Base-by-base conservation (phyloP, 2,888 invertebrate species). In the Emmelina monodactyla region DNA sequence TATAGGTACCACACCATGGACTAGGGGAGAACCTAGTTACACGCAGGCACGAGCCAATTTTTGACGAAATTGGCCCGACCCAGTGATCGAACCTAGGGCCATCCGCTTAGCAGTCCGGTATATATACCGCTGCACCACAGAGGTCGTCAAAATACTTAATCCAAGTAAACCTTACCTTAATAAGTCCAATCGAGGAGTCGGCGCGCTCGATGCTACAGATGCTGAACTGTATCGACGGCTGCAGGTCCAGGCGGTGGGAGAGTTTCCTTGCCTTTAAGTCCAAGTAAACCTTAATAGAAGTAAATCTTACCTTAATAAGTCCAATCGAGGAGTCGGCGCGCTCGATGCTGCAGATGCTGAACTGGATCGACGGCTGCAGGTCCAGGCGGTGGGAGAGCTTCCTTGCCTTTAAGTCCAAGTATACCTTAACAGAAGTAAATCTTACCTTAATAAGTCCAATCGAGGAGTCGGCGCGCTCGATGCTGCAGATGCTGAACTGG, bases 381-480 rank as follows among this genome's bases (percentile, higher is more conserved):
- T 91, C 91, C 42, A 92, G 80, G 10, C 89, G 85, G 56, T 92
- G 90, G 0, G 91, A 91, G 22, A 91, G 80, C 62, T 92, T n/a
- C n/a, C n/a, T n/a, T n/a, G n/a, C n/a, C n/a, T n/a, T n/a, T n/a
- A n/a, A n/a, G n/a, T n/a, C n/a, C n/a, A n/a, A n/a, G n/a, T n/a
- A n/a, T n/a, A n/a, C n/a, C n/a, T n/a, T n/a, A n/a, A n/a, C n/a
- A n/a, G n/a, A n/a, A n/a, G n/a, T n/a, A n/a, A n/a, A n/a, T n/a
- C n/a, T n/a, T n/a, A n/a, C n/a, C n/a, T n/a, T n/a, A n/a, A n/a
- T 87, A 32, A 88, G 80, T 42, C 89, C 89, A 41, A 88, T 85
- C 19, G 85, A 86, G 28, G 87, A 86, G 45, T 88, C 87, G 44
- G 86, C 86, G 28, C 85, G 82, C 49, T 88, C 88, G 46, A 88